Conservation (phyloP, 2,888 invertebrate genomes). For the Netelia virgata region DNA sequence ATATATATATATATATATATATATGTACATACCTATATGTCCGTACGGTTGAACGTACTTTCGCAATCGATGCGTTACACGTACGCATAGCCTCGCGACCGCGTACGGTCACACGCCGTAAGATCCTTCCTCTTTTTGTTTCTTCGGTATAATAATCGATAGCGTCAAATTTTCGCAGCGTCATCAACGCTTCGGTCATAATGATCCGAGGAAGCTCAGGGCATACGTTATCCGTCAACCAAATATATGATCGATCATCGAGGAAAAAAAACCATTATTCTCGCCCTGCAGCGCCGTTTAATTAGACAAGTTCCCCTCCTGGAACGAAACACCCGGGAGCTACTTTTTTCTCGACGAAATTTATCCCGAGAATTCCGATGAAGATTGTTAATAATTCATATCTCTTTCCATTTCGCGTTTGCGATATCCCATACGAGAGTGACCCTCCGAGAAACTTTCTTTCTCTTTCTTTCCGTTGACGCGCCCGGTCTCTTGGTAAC, state of each 20-base stretch:
- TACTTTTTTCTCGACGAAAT: neutral
- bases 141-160: neutral
- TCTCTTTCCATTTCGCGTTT: neutral
- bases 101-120: neutral
- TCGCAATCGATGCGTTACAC: constrained; percentile 38
- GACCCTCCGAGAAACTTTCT: neutral
- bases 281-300: neutral
- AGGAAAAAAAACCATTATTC: neutral
- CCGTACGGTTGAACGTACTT: constrained; percentile 48
- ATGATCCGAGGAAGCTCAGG: neutral
- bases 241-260: neutral
- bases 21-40: neutral
- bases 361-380: neutral
- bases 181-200: neutral
- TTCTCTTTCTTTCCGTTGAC: neutral
- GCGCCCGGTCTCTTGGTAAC: neutral
- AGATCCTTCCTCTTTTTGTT: neutral
- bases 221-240: neutral
- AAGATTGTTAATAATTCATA: neutral
- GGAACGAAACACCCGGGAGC: neutral
- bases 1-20: neutral
- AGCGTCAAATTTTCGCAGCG: neutral
- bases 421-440: neutral
- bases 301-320: neutral
- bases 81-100: neutral